These are phyloP conservation scores for Strigamia crassipes DNA, from an alignment of 2,888 invertebrate species.

Conservation along the genomic window DNA sequence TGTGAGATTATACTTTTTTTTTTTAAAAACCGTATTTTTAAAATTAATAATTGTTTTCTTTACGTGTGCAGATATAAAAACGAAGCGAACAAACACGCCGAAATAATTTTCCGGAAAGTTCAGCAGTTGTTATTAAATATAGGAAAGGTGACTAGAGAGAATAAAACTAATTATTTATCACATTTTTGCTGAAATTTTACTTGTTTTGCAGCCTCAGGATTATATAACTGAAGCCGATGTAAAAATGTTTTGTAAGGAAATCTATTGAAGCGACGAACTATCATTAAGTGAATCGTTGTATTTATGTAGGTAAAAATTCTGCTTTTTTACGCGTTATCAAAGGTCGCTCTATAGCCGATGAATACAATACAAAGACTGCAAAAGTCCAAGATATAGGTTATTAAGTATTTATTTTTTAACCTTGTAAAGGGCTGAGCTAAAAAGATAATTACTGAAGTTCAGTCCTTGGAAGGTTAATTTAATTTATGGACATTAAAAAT, in stretches of 20 bases:
- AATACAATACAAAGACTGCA: conserved; percentile 71
- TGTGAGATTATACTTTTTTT: conserved; percentile 63
- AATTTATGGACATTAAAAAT: no score
- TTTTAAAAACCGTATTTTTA: not conserved
- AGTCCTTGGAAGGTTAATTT: not conserved
- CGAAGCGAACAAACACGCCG: conserved; percentile 81
- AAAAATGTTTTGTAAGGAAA: conserved; percentile 72
- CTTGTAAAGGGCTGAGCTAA: no score
- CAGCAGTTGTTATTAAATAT: conserved; percentile 78
- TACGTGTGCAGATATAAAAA: conserved; percentile 68
- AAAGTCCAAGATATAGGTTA: conserved; percentile 66
- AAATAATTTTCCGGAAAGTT: conserved; percentile 78
- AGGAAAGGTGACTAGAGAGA: conserved; percentile 61
- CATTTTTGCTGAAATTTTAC: not conserved
- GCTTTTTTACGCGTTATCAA: conserved; percentile 77
- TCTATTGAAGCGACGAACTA: conserved; percentile 53
- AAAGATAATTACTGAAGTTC: no score
- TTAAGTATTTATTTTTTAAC: not conserved
- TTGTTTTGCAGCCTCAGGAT: conserved; percentile 66
- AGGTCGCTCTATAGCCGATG: conserved; percentile 74
- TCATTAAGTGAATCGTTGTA: conserved; percentile 3
- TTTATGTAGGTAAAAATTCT: conserved; percentile 69
- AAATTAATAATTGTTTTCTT: not conserved
- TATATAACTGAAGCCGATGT: conserved; percentile 77
- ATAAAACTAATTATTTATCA: conserved; percentile 10